Percentiles rank a stretch among this genome's conserved stretches.
phyloP scores from a whole-genome alignment of 23 tunicate genomes.

The Diplosoma virens region DNA sequence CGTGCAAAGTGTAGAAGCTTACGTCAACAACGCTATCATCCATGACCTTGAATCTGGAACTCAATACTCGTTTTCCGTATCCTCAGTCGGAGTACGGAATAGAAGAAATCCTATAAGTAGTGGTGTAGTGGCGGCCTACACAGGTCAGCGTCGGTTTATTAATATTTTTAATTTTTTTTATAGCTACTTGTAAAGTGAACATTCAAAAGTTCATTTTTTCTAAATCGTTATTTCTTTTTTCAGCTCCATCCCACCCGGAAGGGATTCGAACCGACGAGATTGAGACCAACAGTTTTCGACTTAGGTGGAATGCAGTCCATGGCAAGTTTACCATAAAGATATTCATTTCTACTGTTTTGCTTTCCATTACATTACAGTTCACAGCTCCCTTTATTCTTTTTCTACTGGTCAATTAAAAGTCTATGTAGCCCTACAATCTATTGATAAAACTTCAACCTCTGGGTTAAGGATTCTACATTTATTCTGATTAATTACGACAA shows the following conservation, averaged over 20 bases:
- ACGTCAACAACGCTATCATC: background rate
- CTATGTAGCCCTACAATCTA: background rate
- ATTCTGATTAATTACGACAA: too few species aligned
- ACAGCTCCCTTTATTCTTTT: too few species aligned
- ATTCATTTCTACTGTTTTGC: background rate
- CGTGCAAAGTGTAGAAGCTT: background rate
- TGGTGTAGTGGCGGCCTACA: slow-evolving; percentile 5
- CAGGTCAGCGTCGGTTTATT: slow-evolving; percentile 22
- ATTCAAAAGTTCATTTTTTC: background rate
- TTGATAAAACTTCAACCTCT: too few species aligned
- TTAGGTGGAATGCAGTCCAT: slow-evolving; percentile 48
- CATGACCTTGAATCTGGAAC: slow-evolving; percentile 45
- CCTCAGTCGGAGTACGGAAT: slow-evolving; percentile 42
- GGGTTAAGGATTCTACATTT: too few species aligned
- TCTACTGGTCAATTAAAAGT: background rate
- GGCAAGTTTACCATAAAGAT: slow-evolving; percentile 9
- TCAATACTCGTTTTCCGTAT: slow-evolving; percentile 33
- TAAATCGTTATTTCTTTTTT: background rate
- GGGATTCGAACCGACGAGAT: slow-evolving; percentile 16
- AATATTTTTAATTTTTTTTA: too few species aligned
- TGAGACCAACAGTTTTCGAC: slow-evolving; percentile 15
- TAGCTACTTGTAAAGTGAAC: background rate
- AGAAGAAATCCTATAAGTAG: slow-evolving; percentile 45
- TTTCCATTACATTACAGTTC: too few species aligned
- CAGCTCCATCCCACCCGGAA: slow-evolving; percentile 58